Base-by-base conservation (phyloP, 2,888 invertebrate genomes). In the Neoascia interrupta region DNA sequence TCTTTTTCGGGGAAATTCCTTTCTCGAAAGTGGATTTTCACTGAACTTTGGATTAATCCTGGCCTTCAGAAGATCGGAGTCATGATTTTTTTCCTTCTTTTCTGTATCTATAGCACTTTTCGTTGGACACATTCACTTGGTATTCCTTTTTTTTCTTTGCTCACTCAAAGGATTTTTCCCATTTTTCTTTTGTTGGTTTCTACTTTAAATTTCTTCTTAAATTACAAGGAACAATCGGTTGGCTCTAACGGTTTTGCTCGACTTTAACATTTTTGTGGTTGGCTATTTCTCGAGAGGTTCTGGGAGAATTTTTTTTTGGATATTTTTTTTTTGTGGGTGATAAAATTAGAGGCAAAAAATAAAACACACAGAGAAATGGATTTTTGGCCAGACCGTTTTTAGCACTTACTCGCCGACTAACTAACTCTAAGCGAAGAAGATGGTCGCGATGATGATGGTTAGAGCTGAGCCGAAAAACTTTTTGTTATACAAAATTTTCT, bases 51-150 rank as follows among this genome's bases (percentile, higher is more conserved):
- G 51, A 13, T 47, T 19, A 45, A 34, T 54, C 60, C 16, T 18
- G 61, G 66, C 72, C 66, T 73, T 61, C 43, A 73, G 61, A n/a
- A n/a, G n/a, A 79, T 73, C 66, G 73, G 61, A 79, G 73, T 79
- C 79, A 79, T 79, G 79, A 73, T 73, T 79, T 64, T n/a, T 73
- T 51, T 41, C 26, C 37, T 60, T 79, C 45, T 53, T 79, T 73
- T 79, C 73, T 79, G 79, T 79, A 73, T 79, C 79, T 79, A 79
- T 79, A 79, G 73, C 79, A 79, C 79, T 79, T 73, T 79, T 79
- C 43, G 45, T 54, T 66, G 34, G 54, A 68, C 76, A 72, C 79
- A 79, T 79, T 73, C 79, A 79, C 72, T 72, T 66, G 66, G 36
- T 60, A 58, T 64, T 61, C 34, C 18, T 39, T 45, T 49, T 47